Conservation (phyloP, 1,140 invertebrate species). For the Mycetomoellerius zeteki region DNA sequence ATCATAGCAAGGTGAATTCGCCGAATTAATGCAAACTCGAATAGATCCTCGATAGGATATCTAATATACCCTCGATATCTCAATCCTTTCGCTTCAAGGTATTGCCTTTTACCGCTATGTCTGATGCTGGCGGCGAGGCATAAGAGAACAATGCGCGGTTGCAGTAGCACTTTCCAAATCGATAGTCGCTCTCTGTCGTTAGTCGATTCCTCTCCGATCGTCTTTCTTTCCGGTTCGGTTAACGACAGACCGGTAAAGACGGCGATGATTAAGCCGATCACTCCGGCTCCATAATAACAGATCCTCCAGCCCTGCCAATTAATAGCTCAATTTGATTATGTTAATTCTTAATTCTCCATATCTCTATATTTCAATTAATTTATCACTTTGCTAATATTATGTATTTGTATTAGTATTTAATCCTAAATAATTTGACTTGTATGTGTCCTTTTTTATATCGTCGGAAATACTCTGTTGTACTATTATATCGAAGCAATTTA, state of each 20-base stretch:
- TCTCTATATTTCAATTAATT: neutral
- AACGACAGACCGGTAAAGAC: slow-evolving; percentile 92
- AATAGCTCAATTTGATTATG: slow-evolving; percentile 28
- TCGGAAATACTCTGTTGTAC: neutral
- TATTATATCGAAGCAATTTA: neutral
- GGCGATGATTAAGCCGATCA: slow-evolving; percentile 92
- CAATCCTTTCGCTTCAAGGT: slow-evolving; percentile 67
- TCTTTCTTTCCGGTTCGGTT: slow-evolving; percentile 92
- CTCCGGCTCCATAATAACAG: slow-evolving; percentile 94
- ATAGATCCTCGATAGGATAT: too few species aligned
- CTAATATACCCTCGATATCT: slow-evolving; percentile 60
- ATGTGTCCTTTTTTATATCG: neutral
- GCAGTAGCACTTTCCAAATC: slow-evolving; percentile 91
- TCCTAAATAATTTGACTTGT: neutral
- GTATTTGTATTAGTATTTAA: neutral
- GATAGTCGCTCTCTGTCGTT: slow-evolving; percentile 86
- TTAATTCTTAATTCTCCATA: neutral
- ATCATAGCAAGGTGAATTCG: slow-evolving; percentile 13
- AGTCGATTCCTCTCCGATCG: slow-evolving; percentile 89
- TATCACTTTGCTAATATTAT: neutral
- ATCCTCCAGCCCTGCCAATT: slow-evolving; percentile 93
- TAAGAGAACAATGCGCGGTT: slow-evolving; percentile 93
- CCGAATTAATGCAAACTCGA: slow-evolving; percentile 31
- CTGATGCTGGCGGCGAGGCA: slow-evolving; percentile 95
- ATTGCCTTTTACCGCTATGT: slow-evolving; percentile 91